Percentiles rank a stretch among this genome's conserved stretches.
Evolutionary conservation across 2,113 vertebrate species (phyloP).

Genomic region (Pungitius pungitius): DNA sequence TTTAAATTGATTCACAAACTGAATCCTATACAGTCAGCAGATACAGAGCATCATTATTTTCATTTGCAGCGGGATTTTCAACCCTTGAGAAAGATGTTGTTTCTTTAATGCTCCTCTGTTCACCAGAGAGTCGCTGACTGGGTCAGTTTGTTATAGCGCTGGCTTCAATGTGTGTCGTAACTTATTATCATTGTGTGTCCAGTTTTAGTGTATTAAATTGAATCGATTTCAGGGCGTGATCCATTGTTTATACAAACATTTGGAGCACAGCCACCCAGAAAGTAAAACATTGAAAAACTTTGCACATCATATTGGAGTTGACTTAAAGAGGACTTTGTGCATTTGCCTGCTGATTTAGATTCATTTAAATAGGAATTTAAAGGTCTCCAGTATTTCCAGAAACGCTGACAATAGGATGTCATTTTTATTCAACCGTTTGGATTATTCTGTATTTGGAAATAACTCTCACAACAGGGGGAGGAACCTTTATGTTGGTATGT

Average conservation of each 20-base stretch:
- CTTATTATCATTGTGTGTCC: background rate
- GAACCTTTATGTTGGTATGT: background rate
- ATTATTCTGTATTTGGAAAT: background rate
- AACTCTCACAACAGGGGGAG: background rate
- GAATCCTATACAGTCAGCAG: background rate
- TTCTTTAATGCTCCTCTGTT: background rate
- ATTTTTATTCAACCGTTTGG: too few relatives aligned
- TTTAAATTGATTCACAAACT: background rate
- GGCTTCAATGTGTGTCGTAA: background rate
- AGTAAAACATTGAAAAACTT: background rate
- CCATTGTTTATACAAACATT: background rate
- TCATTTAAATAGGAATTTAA: background rate
- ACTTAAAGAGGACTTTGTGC: background rate
- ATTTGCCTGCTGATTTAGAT: background rate
- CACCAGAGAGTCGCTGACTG: background rate
- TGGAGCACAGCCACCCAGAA: background rate
- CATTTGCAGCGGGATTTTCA: background rate
- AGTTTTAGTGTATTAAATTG: background rate
- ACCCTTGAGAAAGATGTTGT: background rate
- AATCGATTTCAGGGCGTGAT: background rate
- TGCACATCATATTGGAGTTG: background rate
- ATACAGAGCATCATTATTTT: background rate
- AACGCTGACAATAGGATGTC: background rate
- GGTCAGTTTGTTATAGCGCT: background rate
- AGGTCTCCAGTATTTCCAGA: background rate